Base-by-base conservation (phyloP, 2,113 vertebrate species). In the Poecilia latipinna region DNA sequence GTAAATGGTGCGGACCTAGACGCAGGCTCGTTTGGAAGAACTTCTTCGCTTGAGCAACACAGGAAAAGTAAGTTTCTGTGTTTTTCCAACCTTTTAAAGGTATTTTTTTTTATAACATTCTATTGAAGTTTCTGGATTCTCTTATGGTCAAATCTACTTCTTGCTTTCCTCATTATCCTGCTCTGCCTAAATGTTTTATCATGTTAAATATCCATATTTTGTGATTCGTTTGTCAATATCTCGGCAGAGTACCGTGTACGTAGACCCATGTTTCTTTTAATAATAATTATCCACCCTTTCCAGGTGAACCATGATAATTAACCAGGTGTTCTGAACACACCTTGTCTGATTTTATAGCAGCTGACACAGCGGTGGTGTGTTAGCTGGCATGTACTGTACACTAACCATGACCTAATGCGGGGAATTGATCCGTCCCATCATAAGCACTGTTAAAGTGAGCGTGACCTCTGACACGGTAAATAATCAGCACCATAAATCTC, bases 361-460 rank as follows among this genome's bases (percentile, higher is more conserved):
- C 6, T 4, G n/a, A 26, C 57, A n/a, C 42, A 5, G 1, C 7
- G 24, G 61, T 31, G 32, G 3, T 3, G 37, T 67, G 17, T 42
- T 13, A 48, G 72, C 81, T 73, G 3, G 3, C 35, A 11, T 19
- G 24, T 65, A 28, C 24, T 28, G 62, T 32, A 68, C 48, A 19
- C 65, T 73, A 82, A 42, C 24, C 0, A 35, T 84, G 74, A 80
- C 61, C 26, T 54, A 6, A 81, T 80, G 28, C 28, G 6, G 26
- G 68, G 31, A 69, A 39, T 33, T 5, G 13, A 48, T 68, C 5
- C 39, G 26, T 1, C 3, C 42, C 42, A 44, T 44, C 12, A 17
- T 44, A 13, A 13, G 19, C 17, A 7, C 44, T 48, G 5, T 7
- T 19, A 48, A 19, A 19, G 44, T 48, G 17, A 15, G 42, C 1